These are phyloP conservation scores for Hippopotamus amphibius DNA, from an alignment of 2,113 vertebrate species.

Conservation along the genomic window DNA sequence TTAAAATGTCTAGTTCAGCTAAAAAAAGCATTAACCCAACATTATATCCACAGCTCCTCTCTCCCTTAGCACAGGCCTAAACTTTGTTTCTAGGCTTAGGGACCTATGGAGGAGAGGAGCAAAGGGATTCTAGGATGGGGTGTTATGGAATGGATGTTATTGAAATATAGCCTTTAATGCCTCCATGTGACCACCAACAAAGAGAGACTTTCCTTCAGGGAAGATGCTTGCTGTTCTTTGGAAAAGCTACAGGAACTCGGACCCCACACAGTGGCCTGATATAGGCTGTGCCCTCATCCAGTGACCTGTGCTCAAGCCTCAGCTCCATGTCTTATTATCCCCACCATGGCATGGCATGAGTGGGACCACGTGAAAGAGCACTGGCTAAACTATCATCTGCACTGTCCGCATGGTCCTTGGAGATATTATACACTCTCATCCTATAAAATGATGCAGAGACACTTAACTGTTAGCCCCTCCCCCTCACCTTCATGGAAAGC, in stretches of 20 bases:
- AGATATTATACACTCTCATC: not conserved
- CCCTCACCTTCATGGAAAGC: not conserved
- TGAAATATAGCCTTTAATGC: not conserved
- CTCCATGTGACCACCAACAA: not conserved
- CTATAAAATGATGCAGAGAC: not conserved
- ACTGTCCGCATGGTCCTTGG: fast-evolving
- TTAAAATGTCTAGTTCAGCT: slow-evolving; percentile 18
- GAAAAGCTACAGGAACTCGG: not conserved
- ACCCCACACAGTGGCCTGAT: not conserved
- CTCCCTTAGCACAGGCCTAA: not conserved
- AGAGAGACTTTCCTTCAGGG: not conserved
- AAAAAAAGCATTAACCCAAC: not conserved
- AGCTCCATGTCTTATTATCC: not conserved
- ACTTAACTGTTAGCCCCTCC: not conserved
- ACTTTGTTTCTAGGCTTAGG: not conserved
- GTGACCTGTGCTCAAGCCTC: not conserved
- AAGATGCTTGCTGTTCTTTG: not conserved
- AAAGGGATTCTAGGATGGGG: not conserved
- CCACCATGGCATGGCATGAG: fast-evolving
- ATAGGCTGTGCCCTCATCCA: not conserved
- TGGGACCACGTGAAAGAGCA: not conserved
- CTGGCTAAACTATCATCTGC: not conserved
- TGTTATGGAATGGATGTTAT: not conserved
- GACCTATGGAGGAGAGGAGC: not conserved
- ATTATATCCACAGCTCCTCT: not conserved